Conservation (phyloP, 2,113 vertebrate genomes). For the Meleagris gallopavo region DNA sequence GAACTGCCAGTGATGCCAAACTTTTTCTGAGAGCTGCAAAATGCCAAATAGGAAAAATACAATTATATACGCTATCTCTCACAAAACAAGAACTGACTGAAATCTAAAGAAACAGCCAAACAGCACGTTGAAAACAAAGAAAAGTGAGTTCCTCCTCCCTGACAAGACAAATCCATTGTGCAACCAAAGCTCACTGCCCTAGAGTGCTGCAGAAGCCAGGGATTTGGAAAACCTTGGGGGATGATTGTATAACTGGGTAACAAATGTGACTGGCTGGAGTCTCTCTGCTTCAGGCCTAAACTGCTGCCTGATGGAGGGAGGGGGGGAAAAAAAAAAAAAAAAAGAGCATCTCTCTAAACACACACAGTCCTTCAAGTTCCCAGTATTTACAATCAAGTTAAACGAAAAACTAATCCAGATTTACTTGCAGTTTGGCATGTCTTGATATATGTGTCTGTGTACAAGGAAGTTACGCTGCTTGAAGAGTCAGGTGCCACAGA, state of each 20-base stretch:
- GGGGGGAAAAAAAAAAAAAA: background rate
- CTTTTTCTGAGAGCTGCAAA: background rate
- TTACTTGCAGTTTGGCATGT: background rate
- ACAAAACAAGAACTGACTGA: background rate
- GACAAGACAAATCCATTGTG: fast-evolving
- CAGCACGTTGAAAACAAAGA: background rate
- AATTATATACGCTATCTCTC: background rate
- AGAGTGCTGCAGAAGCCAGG: background rate
- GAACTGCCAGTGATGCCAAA: background rate
- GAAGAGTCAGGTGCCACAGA: background rate
- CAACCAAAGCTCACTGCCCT: background rate
- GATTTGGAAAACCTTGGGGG: background rate
- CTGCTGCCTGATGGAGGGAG: background rate
- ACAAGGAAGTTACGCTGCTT: background rate
- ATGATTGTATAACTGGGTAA: background rate
- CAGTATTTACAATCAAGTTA: background rate
- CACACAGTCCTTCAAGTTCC: fast-evolving
- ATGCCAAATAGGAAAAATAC: background rate
- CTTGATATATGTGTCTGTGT: background rate
- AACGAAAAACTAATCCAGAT: background rate
- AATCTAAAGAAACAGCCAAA: background rate
- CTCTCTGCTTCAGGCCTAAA: background rate
- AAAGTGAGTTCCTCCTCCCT: background rate
- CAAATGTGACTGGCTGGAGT: background rate
- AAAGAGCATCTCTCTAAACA: background rate